Conservation (phyloP, 2,888 invertebrate genomes). For the Gari tellinella region DNA sequence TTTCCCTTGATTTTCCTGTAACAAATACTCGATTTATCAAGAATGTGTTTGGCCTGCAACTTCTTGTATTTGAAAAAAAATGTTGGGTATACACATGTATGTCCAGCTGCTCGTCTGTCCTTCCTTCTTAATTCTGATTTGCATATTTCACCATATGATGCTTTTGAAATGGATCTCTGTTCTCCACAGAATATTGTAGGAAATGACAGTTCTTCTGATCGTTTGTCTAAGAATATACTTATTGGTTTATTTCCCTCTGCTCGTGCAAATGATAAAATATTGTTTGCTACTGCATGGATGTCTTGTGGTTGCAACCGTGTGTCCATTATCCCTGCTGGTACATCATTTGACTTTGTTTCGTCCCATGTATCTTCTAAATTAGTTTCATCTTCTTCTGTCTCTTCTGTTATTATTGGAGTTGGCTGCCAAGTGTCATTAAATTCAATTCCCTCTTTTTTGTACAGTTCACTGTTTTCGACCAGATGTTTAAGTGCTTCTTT, state of each 20-base stretch:
- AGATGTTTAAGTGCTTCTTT: constrained; percentile 8
- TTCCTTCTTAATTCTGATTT: constrained; percentile 18
- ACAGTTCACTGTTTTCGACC: too few relatives aligned
- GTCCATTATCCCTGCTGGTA: constrained; percentile 17
- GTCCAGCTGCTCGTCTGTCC: too few relatives aligned
- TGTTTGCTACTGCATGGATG: too few relatives aligned
- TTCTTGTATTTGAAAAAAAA: constrained; percentile 38
- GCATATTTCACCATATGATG: constrained; percentile 18
- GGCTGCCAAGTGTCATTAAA: too few relatives aligned
- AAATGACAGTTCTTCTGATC: constrained; percentile 34
- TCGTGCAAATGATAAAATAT: too few relatives aligned
- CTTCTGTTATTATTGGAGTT: too few relatives aligned
- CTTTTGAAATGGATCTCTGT: constrained; percentile 7
- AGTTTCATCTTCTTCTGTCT: too few relatives aligned
- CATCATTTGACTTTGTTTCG: constrained; percentile 12
- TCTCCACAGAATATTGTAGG: constrained; percentile 43
- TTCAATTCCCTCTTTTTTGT: too few relatives aligned
- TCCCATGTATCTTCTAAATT: too few relatives aligned
- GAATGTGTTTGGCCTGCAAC: neutral
- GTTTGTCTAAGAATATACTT: too few relatives aligned
- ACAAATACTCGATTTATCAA: constrained; percentile 29
- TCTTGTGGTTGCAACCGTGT: constrained; percentile 19
- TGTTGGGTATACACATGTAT: too few relatives aligned
- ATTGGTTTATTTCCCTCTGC: too few relatives aligned
- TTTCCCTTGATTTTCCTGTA: constrained; percentile 19